Conservation (phyloP, 2,797 vertebrate genomes). For the Mareca penelope region DNA sequence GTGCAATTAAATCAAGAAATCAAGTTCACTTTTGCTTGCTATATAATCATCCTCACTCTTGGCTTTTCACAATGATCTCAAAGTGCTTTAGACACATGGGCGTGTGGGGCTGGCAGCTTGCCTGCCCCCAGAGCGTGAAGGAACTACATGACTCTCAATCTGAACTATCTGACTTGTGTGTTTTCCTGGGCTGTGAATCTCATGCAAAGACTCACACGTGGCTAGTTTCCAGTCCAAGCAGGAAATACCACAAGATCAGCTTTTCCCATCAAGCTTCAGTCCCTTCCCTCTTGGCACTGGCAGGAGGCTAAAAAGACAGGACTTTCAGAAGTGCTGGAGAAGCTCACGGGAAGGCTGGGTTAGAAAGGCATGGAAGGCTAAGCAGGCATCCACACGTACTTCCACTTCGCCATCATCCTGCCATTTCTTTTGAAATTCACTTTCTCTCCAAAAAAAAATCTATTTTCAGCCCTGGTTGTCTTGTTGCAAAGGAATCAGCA, state of each 20-base stretch:
- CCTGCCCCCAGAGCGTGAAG: neutral
- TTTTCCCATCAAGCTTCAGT: neutral
- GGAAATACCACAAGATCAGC: neutral
- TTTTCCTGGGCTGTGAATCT: neutral
- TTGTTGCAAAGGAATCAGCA: neutral
- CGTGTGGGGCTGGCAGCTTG: neutral
- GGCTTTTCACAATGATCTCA: neutral
- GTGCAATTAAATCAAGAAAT: neutral
- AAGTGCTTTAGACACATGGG: neutral
- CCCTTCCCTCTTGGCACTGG: neutral
- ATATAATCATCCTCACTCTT: neutral
- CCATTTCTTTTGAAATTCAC: neutral
- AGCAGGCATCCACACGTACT: neutral
- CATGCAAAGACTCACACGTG: neutral
- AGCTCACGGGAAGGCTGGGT: neutral
- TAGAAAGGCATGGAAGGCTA: no score
- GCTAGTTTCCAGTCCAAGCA: neutral
- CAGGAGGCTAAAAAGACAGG: neutral
- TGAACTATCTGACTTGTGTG: neutral
- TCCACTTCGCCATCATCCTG: neutral
- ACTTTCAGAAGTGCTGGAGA: neutral
- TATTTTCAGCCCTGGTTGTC: neutral
- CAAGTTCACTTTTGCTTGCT: neutral
- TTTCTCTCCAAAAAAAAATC: neutral
- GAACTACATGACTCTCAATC: neutral